Percentiles rank a stretch among this genome's conserved stretches.
Evolutionary conservation across 2,113 vertebrate genomes (phyloP).

Genomic region (Hassar affinis): DNA sequence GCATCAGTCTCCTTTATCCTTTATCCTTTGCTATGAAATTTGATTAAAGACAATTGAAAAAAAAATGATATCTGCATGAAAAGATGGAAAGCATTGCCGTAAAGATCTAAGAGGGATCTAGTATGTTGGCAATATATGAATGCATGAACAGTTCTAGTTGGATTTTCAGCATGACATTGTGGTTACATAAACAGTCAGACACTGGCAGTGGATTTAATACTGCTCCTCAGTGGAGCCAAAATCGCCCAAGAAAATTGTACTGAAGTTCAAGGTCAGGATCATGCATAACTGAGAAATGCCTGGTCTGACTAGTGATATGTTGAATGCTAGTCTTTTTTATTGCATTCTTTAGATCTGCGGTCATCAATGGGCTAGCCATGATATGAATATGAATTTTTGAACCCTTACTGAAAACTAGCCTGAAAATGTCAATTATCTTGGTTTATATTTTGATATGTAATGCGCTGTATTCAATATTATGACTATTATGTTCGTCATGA

Average conservation of each 20-base stretch:
- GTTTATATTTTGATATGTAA: not conserved
- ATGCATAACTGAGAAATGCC: not conserved
- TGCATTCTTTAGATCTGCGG: not conserved
- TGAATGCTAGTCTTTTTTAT: not conserved
- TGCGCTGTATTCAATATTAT: not conserved
- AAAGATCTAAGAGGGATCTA: not conserved
- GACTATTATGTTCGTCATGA: not conserved
- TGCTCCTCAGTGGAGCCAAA: not conserved
- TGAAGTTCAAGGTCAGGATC: not conserved
- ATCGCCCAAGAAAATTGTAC: not conserved
- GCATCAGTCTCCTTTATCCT: too few species aligned
- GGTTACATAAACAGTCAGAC: not conserved
- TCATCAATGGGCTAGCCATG: not conserved
- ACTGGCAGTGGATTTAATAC: not conserved
- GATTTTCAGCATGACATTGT: not conserved
- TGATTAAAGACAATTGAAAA: too few species aligned
- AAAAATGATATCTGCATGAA: not conserved
- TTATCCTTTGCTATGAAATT: not conserved
- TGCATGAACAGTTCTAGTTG: not conserved
- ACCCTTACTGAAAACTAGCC: not conserved
- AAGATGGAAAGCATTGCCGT: not conserved
- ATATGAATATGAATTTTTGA: not conserved
- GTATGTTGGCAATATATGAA: not conserved
- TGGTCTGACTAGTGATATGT: not conserved
- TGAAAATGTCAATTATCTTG: not conserved